Base-by-base conservation (phyloP, 2,797 vertebrate species). In the Margarornis squamiger region DNA sequence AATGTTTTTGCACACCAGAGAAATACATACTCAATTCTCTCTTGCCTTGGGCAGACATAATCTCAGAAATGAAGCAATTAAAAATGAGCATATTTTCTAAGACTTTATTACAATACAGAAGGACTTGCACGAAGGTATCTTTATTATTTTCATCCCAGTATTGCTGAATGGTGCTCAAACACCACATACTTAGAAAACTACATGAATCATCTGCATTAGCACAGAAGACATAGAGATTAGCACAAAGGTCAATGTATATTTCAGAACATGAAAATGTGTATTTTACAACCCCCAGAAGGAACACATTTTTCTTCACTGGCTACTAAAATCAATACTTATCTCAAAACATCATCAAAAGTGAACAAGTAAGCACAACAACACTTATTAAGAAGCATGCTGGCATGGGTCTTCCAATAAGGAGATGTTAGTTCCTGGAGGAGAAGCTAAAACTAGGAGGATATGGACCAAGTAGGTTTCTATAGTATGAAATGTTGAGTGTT, bases 71-170 rank as follows among this genome's bases (percentile, higher is more conserved):
- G 58, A 82, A 94, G 82, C 55, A 88, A 78, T 93, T 93, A 59
- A 88, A 97, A 95, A 94, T 65, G 72, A 96, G 67, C 68, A 54
- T 93, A 82, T 92, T 95, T 95, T 90, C 77, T 89, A 88, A 74
- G 73, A 66, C 57, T 95, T 89, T 89, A 83, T 94, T 94, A 78
- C 70, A 80, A 91, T 83, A 92, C 68, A 90, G 36, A 83, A 86
- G 43, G 48, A 46, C 15, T 83, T 88, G n/a, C 16, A 71, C 38
- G 67, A 68, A 95, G 74, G 38, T 91, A 52, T 76, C 45, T 94
- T 94, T 73, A 54, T 63, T 90, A 34, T 61, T 77, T 61, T 81
- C 48, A 29, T 71, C 62, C 43, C 10, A 22, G 7, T 63, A 32
- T 41, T 88, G n/a, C 18, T 74, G 73, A 92, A 75, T 1, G 1